Evolutionary conservation across 2,113 vertebrate species (phyloP).

Genomic region (Ia io): DNA sequence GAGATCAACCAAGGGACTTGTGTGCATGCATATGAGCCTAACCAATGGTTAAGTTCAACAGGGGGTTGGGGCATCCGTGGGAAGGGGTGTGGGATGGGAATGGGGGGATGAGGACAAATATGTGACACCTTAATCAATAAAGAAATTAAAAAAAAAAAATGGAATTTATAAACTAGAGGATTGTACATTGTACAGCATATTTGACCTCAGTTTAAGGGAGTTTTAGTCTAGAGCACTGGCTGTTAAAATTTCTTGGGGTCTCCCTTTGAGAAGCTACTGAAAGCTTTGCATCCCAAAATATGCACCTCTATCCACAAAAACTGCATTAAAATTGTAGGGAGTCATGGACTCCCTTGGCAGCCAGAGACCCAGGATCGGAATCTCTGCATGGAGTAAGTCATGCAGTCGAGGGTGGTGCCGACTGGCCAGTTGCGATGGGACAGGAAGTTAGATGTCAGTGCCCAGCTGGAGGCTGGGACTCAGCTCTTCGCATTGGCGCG

Average conservation of each 20-base stretch:
- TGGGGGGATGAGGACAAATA: no score
- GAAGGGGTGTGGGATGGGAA: no score
- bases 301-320: background rate
- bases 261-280: background rate
- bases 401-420: rapidly evolving
- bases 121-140: no score
- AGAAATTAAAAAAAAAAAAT: no score
- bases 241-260: background rate
- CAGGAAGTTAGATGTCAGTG: background rate
- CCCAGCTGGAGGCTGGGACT: background rate
- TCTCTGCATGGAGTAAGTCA: background rate
- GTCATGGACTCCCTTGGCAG: background rate
- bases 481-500: background rate
- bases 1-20: no score
- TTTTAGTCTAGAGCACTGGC: background rate
- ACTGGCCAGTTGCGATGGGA: rapidly evolving
- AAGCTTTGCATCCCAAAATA: background rate
- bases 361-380: background rate
- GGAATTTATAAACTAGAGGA: background rate
- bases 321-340: background rate
- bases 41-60: no score
- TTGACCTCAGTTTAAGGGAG: background rate
- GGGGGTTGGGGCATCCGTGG: no score
- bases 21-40: no score
- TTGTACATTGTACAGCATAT: background rate